These are phyloP conservation scores for Falcunculus frontatus DNA, from an alignment of 2,113 vertebrate species.

Conservation along the genomic window DNA sequence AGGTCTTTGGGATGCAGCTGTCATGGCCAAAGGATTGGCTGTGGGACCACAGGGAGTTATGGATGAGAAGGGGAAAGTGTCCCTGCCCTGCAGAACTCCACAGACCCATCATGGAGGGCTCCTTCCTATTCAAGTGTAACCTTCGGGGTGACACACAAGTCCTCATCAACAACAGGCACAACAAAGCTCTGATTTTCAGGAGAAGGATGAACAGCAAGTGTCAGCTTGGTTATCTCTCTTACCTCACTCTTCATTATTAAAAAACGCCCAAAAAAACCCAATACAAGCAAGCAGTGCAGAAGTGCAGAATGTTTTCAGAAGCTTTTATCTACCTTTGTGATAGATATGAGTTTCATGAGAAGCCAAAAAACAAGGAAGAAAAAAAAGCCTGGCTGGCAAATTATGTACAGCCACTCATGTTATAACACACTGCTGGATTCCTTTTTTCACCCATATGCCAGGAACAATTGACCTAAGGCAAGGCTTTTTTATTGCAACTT, in stretches of 20 bases:
- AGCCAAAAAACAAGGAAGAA: neutral
- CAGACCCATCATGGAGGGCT: neutral
- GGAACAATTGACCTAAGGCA: constrained; percentile 13
- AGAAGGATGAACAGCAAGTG: neutral
- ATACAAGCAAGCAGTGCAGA: neutral
- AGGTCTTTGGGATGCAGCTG: neutral
- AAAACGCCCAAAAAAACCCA: neutral
- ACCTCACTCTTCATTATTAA: neutral
- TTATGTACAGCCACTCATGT: neutral
- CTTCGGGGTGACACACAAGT: neutral
- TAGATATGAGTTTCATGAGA: neutral
- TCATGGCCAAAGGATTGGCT: neutral
- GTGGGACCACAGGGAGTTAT: accelerated
- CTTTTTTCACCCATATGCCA: neutral
- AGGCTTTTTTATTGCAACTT: constrained; percentile 7
- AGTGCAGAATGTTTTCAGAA: neutral
- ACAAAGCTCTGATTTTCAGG: neutral
- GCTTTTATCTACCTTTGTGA: neutral
- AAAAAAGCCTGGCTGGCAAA: neutral
- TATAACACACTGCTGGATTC: neutral
- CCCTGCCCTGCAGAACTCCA: neutral
- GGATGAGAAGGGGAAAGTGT: accelerated
- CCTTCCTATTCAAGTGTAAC: neutral
- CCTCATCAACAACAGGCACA: neutral
- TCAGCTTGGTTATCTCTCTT: neutral